Evolutionary conservation across 2,888 invertebrate species (phyloP).

Genomic region (Galeopsomyia nigrocyanea): DNA sequence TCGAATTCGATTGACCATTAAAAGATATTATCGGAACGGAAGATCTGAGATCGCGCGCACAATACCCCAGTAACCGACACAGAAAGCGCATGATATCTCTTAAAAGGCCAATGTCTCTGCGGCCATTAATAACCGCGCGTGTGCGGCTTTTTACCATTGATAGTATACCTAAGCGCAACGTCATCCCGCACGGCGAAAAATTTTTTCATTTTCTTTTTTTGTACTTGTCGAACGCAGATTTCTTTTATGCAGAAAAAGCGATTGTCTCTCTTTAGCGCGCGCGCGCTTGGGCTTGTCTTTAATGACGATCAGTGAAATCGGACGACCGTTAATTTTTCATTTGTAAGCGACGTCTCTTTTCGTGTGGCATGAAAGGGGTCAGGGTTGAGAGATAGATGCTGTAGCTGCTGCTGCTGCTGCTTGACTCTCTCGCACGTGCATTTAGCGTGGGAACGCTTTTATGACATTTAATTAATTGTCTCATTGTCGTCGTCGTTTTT

Average conservation of each 20-base stretch:
- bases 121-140: no score
- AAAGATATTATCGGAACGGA: no score
- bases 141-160: neutral
- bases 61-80: no score
- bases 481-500: no score
- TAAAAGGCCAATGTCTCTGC: no score
- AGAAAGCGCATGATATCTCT: no score
- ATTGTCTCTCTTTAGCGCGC: conserved; percentile 42
- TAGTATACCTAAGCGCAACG: conserved; percentile 20
- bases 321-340: conserved; percentile 36
- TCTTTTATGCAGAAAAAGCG: conserved; percentile 22
- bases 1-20: no score
- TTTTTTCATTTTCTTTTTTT: neutral
- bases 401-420: neutral
- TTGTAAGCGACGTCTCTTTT: conserved; percentile 26
- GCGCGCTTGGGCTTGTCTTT: conserved; percentile 17
- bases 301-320: conserved; percentile 38
- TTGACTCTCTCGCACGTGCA: no score
- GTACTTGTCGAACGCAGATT: conserved; percentile 14
- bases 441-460: no score
- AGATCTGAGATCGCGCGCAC: no score
- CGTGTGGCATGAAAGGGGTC: neutral
- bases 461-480: no score
- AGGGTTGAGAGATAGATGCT: neutral
- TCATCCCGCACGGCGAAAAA: neutral